Evolutionary conservation across 1,140 invertebrate genomes (phyloP).

Genomic region (Drosophila melanogaster): Release_6_plus_ISO1_MT NT_033777.3:18564001-18564500

Average conservation of each 20-base stretch:
- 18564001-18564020: neutral
- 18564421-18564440: no score
- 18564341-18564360: no score
- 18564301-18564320: no score
- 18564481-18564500: no score
- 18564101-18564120: conserved; percentile 4
- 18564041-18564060: conserved; percentile 52
- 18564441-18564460: no score
- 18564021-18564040: conserved; percentile 32
- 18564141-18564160: neutral
- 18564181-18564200: neutral
- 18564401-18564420: no score
- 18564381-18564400: no score
- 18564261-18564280: neutral
- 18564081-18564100: conserved; percentile 44
- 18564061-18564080: conserved; percentile 8
- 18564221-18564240: neutral
- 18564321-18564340: no score
- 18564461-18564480: no score
- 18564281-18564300: no score
- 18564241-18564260: neutral
- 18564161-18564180: conserved; percentile 1
- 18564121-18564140: neutral
- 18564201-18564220: neutral
- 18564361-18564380: no score